A percentile compares a stretch with the other conserved stretches of the same genome.
Evolutionary conservation across 2,888 invertebrate species (phyloP).

Genomic region (Trisateles emortualis): DNA sequence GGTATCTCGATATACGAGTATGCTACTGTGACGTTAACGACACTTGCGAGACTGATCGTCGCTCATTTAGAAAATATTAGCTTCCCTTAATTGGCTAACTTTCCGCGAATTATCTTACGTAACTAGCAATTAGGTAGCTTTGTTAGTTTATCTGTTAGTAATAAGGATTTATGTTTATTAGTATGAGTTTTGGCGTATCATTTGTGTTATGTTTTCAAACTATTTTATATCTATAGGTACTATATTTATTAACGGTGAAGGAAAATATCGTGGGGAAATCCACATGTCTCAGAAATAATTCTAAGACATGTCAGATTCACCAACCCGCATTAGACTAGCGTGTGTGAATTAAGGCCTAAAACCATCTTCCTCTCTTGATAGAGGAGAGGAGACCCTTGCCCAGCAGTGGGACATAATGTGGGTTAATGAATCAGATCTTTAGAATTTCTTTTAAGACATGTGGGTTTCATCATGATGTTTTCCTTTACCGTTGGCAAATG

Average conservation of each 20-base stretch:
- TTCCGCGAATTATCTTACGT: slow-evolving; percentile 57
- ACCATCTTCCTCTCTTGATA: too few species aligned
- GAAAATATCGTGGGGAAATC: too few species aligned
- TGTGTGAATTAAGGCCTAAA: too few species aligned
- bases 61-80: slow-evolving; percentile 69
- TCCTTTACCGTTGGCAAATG: too few species aligned
- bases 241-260: background rate
- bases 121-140: slow-evolving; percentile 58
- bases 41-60: slow-evolving; percentile 64
- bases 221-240: background rate
- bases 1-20: slow-evolving; percentile 27
- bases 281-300: too few species aligned
- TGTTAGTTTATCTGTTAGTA: slow-evolving; percentile 52
- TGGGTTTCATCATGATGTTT: too few species aligned
- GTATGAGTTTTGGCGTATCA: slow-evolving; percentile 17
- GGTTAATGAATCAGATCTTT: too few species aligned
- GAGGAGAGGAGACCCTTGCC: too few species aligned
- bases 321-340: too few species aligned
- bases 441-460: too few species aligned
- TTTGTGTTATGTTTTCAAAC: background rate
- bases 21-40: slow-evolving; percentile 54
- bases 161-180: slow-evolving; percentile 44
- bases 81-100: slow-evolving; percentile 65
- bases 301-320: too few species aligned
- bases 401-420: too few species aligned